Percentiles rank a stretch among this genome's conserved stretches.
Conservation (phyloP, 2,797 vertebrate genomes). For the Hyperoplus lanceolatus region DNA sequence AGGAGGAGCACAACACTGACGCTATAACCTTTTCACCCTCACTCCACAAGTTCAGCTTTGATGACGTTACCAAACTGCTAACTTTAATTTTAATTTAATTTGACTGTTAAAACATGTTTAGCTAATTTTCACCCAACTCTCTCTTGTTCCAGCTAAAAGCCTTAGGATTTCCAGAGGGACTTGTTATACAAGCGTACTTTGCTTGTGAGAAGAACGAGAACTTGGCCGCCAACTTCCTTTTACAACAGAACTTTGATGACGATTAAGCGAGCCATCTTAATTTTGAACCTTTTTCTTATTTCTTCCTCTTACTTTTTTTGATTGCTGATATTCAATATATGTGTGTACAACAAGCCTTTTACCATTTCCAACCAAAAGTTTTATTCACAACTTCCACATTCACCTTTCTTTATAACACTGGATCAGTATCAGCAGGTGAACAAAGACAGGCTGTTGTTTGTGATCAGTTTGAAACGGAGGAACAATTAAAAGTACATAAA, state of each 20-base stretch:
- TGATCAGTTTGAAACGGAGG: constrained; percentile 81
- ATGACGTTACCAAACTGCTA: not conserved
- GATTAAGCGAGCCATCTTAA: constrained; percentile 87
- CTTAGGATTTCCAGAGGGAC: constrained; percentile 98
- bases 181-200: constrained; percentile 98
- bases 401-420: constrained; percentile 85
- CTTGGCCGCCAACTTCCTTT: constrained; percentile 98
- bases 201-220: constrained; percentile 99
- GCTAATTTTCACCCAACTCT: constrained; percentile 33
- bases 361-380: constrained; percentile 62
- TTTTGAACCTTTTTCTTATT: constrained; percentile 67
- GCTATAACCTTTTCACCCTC: not conserved
- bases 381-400: constrained; percentile 66
- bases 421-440: constrained; percentile 74
- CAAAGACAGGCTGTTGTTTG: constrained; percentile 57
- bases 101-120: constrained; percentile 8
- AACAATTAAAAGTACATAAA: constrained; percentile 78
- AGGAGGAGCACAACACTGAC: constrained; percentile 57
- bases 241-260: constrained; percentile 98
- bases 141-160: constrained; percentile 92
- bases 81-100: not conserved
- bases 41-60: not conserved
- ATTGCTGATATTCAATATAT: constrained; percentile 80
- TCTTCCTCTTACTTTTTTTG: constrained; percentile 83
- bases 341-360: constrained; percentile 80